phyloP scores from a whole-genome alignment of 1,140 invertebrate genomes.

The Pseudoatta argentina region DNA sequence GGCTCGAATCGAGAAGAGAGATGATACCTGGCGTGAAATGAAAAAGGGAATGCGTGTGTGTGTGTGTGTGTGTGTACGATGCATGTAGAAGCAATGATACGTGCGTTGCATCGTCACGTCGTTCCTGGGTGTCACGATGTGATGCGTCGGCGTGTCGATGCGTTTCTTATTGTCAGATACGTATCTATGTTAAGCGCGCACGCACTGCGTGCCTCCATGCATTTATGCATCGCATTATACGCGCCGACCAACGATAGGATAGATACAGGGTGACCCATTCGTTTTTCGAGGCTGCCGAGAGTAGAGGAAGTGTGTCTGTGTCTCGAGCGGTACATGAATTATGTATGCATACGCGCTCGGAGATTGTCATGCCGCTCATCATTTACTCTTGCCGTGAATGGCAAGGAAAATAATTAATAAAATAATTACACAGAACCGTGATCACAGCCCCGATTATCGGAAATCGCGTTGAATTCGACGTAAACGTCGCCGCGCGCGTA shows the following conservation, averaged over 20 bases:
- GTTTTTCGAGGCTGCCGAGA: slow-evolving; percentile 38
- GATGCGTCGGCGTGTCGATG: slow-evolving; percentile 77
- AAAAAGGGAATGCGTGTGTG: slow-evolving; percentile 2
- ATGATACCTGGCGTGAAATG: slow-evolving; percentile 42
- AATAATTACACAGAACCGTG: slow-evolving; percentile 25
- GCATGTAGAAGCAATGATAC: slow-evolving; percentile 52
- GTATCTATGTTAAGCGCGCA: slow-evolving; percentile 81
- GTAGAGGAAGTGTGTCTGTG: slow-evolving; percentile 19
- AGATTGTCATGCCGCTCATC: slow-evolving; percentile 7
- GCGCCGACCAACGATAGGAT: slow-evolving; percentile 40
- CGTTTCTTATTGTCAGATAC: slow-evolving; percentile 82
- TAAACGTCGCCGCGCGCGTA: not conserved
- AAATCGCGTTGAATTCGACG: slow-evolving; percentile 16
- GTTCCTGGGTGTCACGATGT: slow-evolving; percentile 60
- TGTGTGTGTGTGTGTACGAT: not conserved
- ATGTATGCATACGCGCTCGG: not conserved
- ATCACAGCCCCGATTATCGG: not conserved
- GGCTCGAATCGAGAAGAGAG: not conserved
- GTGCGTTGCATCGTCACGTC: slow-evolving; percentile 73
- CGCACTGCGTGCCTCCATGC: slow-evolving; percentile 75
- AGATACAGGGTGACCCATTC: slow-evolving; percentile 65
- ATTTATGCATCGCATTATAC: slow-evolving; percentile 84
- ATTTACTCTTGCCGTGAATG: not conserved
- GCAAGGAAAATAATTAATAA: slow-evolving; percentile 40
- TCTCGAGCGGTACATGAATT: slow-evolving; percentile 37